Conservation (phyloP, 2,797 vertebrate species). For the Galaxias olidus region DNA sequence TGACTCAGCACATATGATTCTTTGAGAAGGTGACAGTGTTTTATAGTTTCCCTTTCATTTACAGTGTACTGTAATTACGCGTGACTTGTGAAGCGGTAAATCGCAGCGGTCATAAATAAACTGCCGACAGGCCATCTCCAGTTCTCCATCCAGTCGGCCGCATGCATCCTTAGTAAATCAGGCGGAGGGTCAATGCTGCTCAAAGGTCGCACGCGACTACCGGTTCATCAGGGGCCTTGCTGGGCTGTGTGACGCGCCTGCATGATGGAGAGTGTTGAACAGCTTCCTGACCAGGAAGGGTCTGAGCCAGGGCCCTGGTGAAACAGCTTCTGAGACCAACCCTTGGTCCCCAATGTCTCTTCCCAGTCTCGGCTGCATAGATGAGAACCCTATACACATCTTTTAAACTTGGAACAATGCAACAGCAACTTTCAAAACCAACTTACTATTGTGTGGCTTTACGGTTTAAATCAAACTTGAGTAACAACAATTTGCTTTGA, state of each 20-base stretch:
- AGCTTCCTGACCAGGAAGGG: slow-evolving; percentile 65
- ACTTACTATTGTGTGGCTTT: too few species aligned
- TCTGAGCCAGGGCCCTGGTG: slow-evolving; percentile 67
- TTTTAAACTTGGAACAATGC: too few species aligned
- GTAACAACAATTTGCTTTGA: too few species aligned
- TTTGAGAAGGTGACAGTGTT: background rate
- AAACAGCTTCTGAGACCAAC: slow-evolving; percentile 65
- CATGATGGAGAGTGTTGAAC: slow-evolving; percentile 60
- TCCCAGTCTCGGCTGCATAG: background rate
- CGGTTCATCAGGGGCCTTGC: slow-evolving; percentile 55
- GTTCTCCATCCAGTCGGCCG: too few species aligned
- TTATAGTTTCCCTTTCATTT: too few species aligned
- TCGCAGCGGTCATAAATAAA: background rate
- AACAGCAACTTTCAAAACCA: too few species aligned
- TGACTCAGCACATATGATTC: background rate
- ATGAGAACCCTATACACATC: background rate
- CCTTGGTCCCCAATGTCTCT: slow-evolving; percentile 35
- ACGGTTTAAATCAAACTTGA: too few species aligned
- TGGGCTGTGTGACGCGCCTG: slow-evolving; percentile 40
- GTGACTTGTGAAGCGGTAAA: background rate
- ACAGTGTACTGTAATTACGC: background rate
- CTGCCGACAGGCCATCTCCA: background rate
- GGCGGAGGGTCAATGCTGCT: slow-evolving; percentile 34
- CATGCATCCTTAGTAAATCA: slow-evolving; percentile 57
- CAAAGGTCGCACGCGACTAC: slow-evolving; percentile 52